A percentile compares a stretch with the other conserved stretches of the same genome.
Evolutionary conservation across 2,797 vertebrate genomes (phyloP).

Genomic region (Podarcis lilfordi): DNA sequence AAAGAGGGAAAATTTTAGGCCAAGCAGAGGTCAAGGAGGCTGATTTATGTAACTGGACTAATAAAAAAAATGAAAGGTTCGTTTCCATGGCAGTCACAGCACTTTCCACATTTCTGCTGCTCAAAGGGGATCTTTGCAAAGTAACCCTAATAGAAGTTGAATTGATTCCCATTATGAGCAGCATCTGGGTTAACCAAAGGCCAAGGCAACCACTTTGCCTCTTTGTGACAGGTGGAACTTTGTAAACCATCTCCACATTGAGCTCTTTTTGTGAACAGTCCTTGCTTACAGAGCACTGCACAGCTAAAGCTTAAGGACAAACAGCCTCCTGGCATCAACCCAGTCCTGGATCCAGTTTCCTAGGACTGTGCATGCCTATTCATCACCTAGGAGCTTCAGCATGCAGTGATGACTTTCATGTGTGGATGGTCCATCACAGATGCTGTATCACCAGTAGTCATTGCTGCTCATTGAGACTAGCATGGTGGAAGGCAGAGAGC

Average conservation of each 20-base stretch:
- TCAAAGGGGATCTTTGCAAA: neutral
- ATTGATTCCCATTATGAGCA: neutral
- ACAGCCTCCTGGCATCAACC: neutral
- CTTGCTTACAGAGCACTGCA: neutral
- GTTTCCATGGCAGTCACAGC: conserved; percentile 18
- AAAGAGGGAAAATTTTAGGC: neutral
- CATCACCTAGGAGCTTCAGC: neutral
- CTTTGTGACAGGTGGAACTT: neutral
- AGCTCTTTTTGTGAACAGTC: conserved; percentile 1
- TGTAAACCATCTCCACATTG: neutral
- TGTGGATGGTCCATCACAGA: neutral
- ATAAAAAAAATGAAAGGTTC: neutral
- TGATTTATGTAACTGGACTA: conserved; percentile 9
- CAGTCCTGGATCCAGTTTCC: neutral
- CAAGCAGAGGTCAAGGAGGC: neutral
- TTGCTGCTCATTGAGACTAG: too few species aligned
- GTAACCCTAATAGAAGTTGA: neutral
- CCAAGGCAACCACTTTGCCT: conserved; percentile 12
- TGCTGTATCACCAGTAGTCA: too few species aligned
- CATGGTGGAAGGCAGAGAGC: too few species aligned
- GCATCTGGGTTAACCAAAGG: conserved; percentile 22
- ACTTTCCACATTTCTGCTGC: neutral
- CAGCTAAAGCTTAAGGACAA: neutral
- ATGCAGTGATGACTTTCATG: neutral
- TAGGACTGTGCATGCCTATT: neutral